These are phyloP conservation scores for Brachionus calyciflorus DNA, from an alignment of 1,140 invertebrate species.

Conservation along the genomic window DNA sequence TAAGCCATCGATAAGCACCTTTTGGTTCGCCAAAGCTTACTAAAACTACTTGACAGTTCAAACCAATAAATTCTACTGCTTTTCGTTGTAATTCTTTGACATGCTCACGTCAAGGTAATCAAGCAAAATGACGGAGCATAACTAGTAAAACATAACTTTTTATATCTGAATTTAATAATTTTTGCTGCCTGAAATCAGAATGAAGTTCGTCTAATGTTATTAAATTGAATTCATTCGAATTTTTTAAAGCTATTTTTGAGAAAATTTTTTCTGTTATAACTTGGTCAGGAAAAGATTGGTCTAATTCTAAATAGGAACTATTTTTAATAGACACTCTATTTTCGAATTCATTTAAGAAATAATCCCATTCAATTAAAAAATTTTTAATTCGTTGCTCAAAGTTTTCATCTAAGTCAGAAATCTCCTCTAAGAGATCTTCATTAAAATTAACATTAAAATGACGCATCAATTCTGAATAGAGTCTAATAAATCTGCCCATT, in stretches of 20 bases:
- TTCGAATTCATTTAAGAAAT: not conserved
- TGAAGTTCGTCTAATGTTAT: not conserved
- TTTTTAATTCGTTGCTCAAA: not conserved
- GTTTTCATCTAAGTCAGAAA: not conserved
- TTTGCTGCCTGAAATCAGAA: not conserved
- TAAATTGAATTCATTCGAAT: not conserved
- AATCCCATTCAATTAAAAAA: conserved; percentile 13
- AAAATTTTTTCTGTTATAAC: not conserved
- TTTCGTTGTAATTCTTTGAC: conserved; percentile 3
- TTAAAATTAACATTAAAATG: not conserved
- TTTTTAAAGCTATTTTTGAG: not conserved
- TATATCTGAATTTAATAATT: not conserved
- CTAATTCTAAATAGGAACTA: not conserved
- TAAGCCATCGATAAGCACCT: conserved; percentile 29
- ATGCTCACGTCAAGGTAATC: conserved; percentile 47
- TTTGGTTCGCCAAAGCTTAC: conserved; percentile 39
- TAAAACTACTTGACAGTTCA: conserved; percentile 36
- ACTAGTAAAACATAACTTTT: conserved; percentile 18
- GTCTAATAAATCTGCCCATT: conserved; percentile 33
- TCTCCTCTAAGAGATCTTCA: conserved; percentile 1
- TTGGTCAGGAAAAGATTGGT: not conserved
- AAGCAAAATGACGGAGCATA: conserved; percentile 41
- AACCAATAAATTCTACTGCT: not conserved
- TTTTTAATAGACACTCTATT: not conserved
- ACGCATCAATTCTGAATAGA: conserved; percentile 31